Conservation (phyloP, 2,113 vertebrate species). For the Dryoscopus gambensis region DNA sequence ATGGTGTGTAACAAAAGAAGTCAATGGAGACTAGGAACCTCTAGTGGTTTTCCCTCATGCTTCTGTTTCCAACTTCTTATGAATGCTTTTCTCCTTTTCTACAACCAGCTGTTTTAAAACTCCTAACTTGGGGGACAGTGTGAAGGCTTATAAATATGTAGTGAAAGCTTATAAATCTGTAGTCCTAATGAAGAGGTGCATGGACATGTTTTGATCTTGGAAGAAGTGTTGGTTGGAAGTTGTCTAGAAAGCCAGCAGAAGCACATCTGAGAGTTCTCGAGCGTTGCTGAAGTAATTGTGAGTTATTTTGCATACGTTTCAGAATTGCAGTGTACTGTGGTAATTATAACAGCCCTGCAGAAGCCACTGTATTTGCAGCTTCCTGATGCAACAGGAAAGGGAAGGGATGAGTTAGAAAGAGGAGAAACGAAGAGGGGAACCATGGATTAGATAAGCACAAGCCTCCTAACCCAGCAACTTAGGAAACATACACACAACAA, state of each 20-base stretch:
- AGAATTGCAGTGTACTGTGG: slow-evolving; percentile 17
- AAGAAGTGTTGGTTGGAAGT: neutral
- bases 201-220: neutral
- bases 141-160: neutral
- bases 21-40: neutral
- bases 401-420: slow-evolving; percentile 57
- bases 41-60: neutral
- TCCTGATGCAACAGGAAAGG: slow-evolving; percentile 67
- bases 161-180: neutral
- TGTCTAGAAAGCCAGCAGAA: slow-evolving; percentile 1
- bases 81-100: neutral
- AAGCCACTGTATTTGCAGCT: slow-evolving; percentile 51
- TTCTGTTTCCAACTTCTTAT: neutral
- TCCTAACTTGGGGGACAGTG: neutral
- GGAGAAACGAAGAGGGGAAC: neutral
- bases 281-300: neutral
- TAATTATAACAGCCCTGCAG: slow-evolving; percentile 37
- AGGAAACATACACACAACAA: neutral
- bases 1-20: neutral
- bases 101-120: neutral
- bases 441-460: slow-evolving; percentile 10
- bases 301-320: slow-evolving; percentile 1
- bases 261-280: neutral
- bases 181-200: neutral
- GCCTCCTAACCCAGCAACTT: neutral